phyloP scores from a whole-genome alignment of 2,888 invertebrate genomes.

The Eristalis intricaria region DNA sequence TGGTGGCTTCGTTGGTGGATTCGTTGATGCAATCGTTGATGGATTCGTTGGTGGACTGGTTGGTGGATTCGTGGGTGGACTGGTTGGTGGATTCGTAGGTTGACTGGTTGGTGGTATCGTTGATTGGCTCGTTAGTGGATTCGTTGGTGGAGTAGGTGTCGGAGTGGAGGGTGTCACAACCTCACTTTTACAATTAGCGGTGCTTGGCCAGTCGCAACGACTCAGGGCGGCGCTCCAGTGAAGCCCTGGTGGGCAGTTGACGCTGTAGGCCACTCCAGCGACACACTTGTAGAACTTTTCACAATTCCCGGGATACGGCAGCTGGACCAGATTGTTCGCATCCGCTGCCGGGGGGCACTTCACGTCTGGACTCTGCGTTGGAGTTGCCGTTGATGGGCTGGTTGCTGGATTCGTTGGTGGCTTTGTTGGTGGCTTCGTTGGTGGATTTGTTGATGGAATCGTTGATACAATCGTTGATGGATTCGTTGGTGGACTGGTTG shows the following conservation, averaged over 20 bases:
- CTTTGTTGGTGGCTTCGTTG: too few relatives aligned
- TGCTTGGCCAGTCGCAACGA: slow-evolving; percentile 75
- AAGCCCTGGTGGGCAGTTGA: slow-evolving; percentile 73
- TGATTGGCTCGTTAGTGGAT: too few relatives aligned
- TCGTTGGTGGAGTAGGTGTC: neutral
- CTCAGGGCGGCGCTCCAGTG: slow-evolving; percentile 74
- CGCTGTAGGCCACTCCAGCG: slow-evolving; percentile 33
- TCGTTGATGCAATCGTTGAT: too few relatives aligned
- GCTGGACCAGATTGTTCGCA: slow-evolving; percentile 67
- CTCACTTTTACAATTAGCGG: slow-evolving; percentile 69
- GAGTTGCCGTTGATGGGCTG: too few relatives aligned
- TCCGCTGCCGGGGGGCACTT: slow-evolving; percentile 31
- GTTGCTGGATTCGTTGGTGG: too few relatives aligned
- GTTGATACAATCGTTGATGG: too few relatives aligned
- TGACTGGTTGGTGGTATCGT: too few relatives aligned
- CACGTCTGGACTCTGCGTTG: neutral
- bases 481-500: too few relatives aligned
- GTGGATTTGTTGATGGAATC: too few relatives aligned
- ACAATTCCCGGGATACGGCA: slow-evolving; percentile 75
- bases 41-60: neutral
- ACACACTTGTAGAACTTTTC: slow-evolving; percentile 75
- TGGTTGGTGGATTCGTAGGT: too few relatives aligned
- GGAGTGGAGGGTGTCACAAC: neutral
- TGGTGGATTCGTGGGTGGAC: too few relatives aligned
- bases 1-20: too few relatives aligned